phyloP scores from a whole-genome alignment of 2,888 invertebrate species.

The Ormyrus pomaceus region DNA sequence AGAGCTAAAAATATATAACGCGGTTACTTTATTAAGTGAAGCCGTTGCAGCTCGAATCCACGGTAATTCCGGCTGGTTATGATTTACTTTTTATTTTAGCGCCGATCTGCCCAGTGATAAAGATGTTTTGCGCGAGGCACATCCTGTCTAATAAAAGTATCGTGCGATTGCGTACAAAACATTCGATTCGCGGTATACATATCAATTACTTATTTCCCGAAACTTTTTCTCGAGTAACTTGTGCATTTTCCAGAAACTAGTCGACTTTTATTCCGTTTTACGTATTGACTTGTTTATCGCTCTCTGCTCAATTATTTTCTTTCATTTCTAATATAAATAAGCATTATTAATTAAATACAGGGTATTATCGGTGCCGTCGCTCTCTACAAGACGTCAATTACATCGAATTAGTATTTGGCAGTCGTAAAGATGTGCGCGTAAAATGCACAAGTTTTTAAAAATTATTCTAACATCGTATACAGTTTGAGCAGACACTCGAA shows the following conservation, averaged over 20 bases:
- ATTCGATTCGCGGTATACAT: not conserved
- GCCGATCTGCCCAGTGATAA: constrained; percentile 23
- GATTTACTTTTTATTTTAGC: not conserved
- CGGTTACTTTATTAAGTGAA: constrained; percentile 40
- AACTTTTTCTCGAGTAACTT: not conserved
- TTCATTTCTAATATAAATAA: too few relatives aligned
- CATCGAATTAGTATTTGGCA: too few relatives aligned
- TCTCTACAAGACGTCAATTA: too few relatives aligned
- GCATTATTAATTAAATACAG: too few relatives aligned
- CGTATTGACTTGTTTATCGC: not conserved
- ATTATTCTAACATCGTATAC: too few relatives aligned
- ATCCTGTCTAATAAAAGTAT: constrained; percentile 37
- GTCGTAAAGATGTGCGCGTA: too few relatives aligned
- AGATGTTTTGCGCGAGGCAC: constrained; percentile 41
- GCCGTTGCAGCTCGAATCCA: constrained; percentile 15
- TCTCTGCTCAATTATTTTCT: too few relatives aligned
- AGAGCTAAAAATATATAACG: constrained; percentile 26
- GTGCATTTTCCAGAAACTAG: not conserved
- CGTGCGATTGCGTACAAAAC: constrained; percentile 16
- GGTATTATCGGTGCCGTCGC: too few relatives aligned
- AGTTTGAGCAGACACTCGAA: not conserved
- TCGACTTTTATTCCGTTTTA: not conserved
- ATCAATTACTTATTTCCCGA: constrained; percentile 5
- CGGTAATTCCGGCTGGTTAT: constrained; percentile 30
- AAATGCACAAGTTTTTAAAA: too few relatives aligned